These are phyloP conservation scores for Pseudococcus jackbeardsleyi DNA, from an alignment of 2,888 invertebrate species.

Conservation along the genomic window DNA sequence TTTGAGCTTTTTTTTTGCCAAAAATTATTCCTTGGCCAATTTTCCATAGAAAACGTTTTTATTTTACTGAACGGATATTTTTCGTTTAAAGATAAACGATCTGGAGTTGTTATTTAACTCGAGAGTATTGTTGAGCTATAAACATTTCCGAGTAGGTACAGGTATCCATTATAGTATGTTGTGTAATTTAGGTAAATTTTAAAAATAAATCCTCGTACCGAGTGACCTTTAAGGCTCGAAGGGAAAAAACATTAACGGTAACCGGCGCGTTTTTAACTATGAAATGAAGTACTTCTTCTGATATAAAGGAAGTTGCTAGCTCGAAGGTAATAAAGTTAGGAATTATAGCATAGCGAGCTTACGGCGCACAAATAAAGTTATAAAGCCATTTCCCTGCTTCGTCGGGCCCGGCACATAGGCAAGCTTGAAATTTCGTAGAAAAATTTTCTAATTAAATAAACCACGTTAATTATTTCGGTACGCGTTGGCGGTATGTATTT, in stretches of 20 bases:
- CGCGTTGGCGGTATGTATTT: neutral
- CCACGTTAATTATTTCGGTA: constrained; percentile 18
- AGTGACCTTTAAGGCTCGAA: constrained; percentile 19
- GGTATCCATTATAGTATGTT: neutral
- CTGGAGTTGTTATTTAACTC: neutral
- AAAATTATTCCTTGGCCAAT: neutral
- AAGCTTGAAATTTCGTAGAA: neutral
- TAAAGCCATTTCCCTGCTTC: constrained; percentile 11
- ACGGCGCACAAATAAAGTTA: constrained; percentile 24
- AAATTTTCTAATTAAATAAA: constrained; percentile 28
- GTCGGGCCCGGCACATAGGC: neutral
- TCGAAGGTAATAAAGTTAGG: constrained; percentile 14
- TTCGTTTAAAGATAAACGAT: neutral
- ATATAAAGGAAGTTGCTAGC: constrained; percentile 19
- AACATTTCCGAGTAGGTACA: neutral
- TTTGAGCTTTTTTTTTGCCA: neutral
- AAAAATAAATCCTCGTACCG: neutral
- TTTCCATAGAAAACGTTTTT: neutral
- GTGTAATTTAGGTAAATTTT: neutral
- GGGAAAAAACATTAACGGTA: constrained; percentile 22
- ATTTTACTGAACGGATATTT: neutral
- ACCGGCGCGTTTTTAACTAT: neutral
- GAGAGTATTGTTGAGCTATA: neutral
- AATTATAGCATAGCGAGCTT: constrained; percentile 11
- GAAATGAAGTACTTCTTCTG: constrained; percentile 28